Evolutionary conservation across 2,797 vertebrate species (phyloP).

Genomic region (Dryobates pubescens): DNA sequence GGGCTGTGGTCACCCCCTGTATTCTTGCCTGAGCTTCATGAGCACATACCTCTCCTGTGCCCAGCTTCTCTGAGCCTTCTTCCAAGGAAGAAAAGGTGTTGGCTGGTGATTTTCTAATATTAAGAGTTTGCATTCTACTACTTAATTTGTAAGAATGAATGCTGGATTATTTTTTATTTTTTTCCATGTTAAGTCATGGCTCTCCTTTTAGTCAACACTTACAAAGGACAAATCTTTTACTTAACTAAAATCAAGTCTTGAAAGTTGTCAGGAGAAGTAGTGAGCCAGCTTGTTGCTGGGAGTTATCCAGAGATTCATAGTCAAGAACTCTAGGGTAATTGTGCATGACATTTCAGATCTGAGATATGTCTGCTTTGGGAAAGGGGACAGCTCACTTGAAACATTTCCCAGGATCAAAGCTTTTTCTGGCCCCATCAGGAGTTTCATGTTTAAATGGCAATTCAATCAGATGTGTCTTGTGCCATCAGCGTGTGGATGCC

Average conservation of each 20-base stretch:
- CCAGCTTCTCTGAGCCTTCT: not conserved
- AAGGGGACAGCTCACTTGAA: conserved; percentile 18
- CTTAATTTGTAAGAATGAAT: not conserved
- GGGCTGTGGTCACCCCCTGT: not conserved
- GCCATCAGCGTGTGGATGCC: conserved; percentile 8
- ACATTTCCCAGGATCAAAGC: conserved; percentile 4
- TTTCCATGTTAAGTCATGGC: not conserved
- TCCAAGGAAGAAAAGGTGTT: not conserved
- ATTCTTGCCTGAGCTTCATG: not conserved
- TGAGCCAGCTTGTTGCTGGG: not conserved
- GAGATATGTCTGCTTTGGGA: not conserved
- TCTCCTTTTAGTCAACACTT: not conserved
- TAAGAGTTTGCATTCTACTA: not conserved
- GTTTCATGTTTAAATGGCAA: conserved; percentile 29
- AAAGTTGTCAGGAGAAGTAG: not conserved
- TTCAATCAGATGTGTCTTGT: conserved; percentile 14
- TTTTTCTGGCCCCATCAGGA: not conserved
- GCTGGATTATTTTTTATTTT: not conserved
- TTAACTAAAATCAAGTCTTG: not conserved
- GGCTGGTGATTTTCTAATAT: not conserved
- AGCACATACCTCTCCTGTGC: not conserved
- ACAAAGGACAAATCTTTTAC: not conserved
- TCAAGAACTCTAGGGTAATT: conserved; percentile 32
- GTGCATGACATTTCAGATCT: conserved; percentile 18
- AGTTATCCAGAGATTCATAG: conserved; percentile 15